Evolutionary conservation across 2,797 vertebrate species (phyloP).

Genomic region (Acanthurus lineatus): DNA sequence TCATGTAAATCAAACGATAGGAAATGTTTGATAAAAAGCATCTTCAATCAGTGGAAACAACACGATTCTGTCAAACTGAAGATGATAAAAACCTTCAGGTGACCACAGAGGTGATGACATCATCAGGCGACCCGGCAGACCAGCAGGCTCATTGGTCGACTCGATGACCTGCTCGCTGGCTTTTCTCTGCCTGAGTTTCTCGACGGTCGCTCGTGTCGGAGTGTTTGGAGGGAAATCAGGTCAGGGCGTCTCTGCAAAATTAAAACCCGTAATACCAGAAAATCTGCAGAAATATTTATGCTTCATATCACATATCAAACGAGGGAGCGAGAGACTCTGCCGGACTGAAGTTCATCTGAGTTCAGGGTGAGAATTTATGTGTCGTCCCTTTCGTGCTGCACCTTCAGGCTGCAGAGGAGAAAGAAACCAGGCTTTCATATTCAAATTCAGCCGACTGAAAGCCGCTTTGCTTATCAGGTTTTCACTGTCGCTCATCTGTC

Average conservation of each 20-base stretch:
- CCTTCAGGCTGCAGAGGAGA: conserved; percentile 14
- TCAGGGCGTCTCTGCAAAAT: conserved; percentile 37
- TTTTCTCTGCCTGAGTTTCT: too few relatives aligned
- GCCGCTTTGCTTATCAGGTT: conserved; percentile 6
- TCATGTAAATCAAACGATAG: too few relatives aligned
- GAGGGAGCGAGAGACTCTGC: neutral
- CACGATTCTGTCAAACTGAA: too few relatives aligned
- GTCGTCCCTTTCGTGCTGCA: conserved; percentile 12
- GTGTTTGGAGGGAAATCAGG: conserved; percentile 6
- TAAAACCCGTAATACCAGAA: conserved; percentile 39
- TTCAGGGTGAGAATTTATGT: neutral
- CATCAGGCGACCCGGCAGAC: too few relatives aligned
- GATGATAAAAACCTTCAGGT: too few relatives aligned
- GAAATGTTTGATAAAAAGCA: too few relatives aligned
- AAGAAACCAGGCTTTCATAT: neutral
- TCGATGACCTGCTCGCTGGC: too few relatives aligned
- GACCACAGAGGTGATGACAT: too few relatives aligned
- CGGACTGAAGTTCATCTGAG: conserved; percentile 16
- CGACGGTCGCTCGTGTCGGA: neutral
- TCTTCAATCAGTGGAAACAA: too few relatives aligned
- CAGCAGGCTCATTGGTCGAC: too few relatives aligned
- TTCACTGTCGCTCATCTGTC: neutral
- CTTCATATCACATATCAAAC: conserved; percentile 18
- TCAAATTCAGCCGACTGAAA: conserved; percentile 31
- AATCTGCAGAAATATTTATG: conserved; percentile 50